These are phyloP conservation scores for Panagrolaimus sp. DNA, from an alignment of 1,140 invertebrate species.

Conservation along the genomic window DNA sequence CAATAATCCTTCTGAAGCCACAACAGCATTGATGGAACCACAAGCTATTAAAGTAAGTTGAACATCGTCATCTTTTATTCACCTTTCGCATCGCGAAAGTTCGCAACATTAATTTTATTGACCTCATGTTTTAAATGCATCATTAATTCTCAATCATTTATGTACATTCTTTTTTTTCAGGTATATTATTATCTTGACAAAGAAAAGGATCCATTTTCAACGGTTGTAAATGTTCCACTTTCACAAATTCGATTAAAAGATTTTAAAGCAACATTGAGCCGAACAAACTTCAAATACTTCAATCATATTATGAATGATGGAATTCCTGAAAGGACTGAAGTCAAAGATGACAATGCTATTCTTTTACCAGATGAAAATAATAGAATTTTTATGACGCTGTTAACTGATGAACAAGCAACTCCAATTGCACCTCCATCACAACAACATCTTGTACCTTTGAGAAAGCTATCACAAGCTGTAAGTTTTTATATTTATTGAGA, in stretches of 20 bases:
- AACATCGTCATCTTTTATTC: too few species aligned
- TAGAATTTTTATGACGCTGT: too few species aligned
- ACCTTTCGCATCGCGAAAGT: too few species aligned
- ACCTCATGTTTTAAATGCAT: neutral
- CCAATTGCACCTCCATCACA: too few species aligned
- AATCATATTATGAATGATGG: neutral
- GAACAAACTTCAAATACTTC: neutral
- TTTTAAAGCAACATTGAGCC: neutral
- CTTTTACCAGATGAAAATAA: neutral
- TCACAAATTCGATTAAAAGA: neutral
- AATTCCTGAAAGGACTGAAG: neutral
- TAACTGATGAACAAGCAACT: too few species aligned
- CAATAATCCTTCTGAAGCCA: neutral
- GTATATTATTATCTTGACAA: constrained; percentile 13
- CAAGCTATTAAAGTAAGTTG: neutral
- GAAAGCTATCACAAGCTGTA: too few species aligned
- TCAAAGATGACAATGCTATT: neutral
- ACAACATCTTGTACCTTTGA: too few species aligned
- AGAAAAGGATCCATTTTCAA: neutral
- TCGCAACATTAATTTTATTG: neutral
- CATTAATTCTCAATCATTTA: neutral
- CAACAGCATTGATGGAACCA: neutral
- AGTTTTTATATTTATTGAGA: too few species aligned
- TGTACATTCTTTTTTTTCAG: constrained; percentile 5
- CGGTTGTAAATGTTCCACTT: neutral